Percentiles rank a stretch among this genome's conserved stretches.
Conservation (phyloP, 1,140 invertebrate genomes). For the Aphidius gifuensis region DNA sequence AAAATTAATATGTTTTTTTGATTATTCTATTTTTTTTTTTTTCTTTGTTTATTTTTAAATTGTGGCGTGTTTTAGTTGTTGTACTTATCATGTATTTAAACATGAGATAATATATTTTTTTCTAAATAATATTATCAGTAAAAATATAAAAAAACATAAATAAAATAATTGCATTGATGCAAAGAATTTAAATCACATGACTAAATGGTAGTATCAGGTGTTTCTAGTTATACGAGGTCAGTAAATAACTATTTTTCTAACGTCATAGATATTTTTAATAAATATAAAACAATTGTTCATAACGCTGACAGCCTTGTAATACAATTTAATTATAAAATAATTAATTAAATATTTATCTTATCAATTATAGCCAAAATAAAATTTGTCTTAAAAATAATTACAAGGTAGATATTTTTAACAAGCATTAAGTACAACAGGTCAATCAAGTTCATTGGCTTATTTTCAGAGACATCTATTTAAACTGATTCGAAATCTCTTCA, state of each 20-base stretch:
- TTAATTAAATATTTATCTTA: not conserved
- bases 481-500: not conserved
- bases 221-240: slow-evolving; percentile 13
- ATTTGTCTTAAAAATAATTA: not conserved
- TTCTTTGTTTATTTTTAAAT: too few relatives aligned
- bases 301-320: not conserved
- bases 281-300: not conserved
- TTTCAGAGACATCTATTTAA: slow-evolving; percentile 25
- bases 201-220: not conserved
- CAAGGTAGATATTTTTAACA: not conserved
- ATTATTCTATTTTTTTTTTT: too few relatives aligned
- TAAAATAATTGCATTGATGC: not conserved
- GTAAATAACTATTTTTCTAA: slow-evolving; percentile 12
- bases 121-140: not conserved
- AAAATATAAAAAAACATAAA: not conserved
- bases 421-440: slow-evolving; percentile 35
- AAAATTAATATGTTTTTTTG: too few relatives aligned
- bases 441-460: slow-evolving; percentile 51
- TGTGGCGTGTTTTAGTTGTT: too few relatives aligned
- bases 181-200: not conserved
- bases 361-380: not conserved
- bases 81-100: not conserved
- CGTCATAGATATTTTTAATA: not conserved
- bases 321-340: not conserved
- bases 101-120: not conserved